phyloP scores from a whole-genome alignment of 1,140 invertebrate species.

The Sipha flava region DNA sequence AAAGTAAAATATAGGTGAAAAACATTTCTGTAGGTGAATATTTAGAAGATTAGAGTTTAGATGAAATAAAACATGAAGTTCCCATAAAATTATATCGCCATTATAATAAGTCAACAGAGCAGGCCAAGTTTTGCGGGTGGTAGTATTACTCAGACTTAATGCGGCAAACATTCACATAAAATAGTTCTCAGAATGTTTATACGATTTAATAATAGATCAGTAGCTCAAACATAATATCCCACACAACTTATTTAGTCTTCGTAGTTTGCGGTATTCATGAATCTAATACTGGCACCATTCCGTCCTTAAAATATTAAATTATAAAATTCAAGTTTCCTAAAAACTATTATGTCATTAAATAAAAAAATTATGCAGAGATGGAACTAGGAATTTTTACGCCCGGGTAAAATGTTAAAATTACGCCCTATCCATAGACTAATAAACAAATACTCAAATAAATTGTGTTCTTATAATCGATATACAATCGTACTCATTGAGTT shows the following conservation, averaged over 20 bases:
- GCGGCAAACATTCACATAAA: neutral
- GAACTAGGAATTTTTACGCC: no score
- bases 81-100: neutral
- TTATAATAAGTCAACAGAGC: neutral
- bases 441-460: no score
- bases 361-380: no score
- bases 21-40: neutral
- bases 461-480: no score
- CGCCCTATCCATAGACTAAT: no score
- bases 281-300: neutral
- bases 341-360: no score
- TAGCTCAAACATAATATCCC: neutral
- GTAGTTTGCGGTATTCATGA: neutral
- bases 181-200: neutral
- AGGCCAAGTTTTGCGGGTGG: neutral
- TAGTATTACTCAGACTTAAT: neutral
- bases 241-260: neutral
- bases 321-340: no score
- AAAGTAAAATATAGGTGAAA: neutral
- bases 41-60: neutral
- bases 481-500: no score
- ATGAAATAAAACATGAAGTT: neutral
- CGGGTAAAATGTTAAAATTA: no score
- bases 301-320: neutral
- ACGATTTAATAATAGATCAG: conserved; percentile 8